Evolutionary conservation across 2,797 vertebrate genomes (phyloP).

Genomic region (Sebastes taczanowskii): DNA sequence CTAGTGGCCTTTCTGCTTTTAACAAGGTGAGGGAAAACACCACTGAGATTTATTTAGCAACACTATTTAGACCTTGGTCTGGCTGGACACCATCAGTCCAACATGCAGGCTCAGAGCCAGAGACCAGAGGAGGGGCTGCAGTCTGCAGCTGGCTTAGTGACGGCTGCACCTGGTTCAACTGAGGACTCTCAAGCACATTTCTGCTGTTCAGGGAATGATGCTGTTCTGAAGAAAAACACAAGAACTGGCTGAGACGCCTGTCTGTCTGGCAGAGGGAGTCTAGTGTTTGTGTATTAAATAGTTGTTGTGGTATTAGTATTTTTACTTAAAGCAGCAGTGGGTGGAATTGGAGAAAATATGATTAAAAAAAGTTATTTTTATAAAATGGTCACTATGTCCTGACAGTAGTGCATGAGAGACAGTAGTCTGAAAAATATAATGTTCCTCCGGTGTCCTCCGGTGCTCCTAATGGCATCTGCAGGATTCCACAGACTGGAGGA

Average conservation of each 20-base stretch:
- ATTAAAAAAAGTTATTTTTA: too few species aligned
- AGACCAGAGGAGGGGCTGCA: neutral
- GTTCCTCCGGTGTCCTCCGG: too few species aligned
- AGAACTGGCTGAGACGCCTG: neutral
- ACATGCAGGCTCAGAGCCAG: neutral
- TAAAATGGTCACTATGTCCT: too few species aligned
- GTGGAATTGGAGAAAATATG: too few species aligned
- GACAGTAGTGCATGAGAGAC: too few species aligned
- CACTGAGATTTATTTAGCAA: neutral
- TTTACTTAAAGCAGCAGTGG: too few species aligned
- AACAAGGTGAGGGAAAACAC: neutral
- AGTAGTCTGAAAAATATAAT: too few species aligned
- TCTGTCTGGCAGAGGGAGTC: constrained; percentile 22
- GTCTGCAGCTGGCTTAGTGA: neutral
- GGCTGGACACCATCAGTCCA: neutral
- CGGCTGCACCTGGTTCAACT: constrained; percentile 42
- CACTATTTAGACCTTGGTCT: neutral
- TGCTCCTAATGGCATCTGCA: too few species aligned
- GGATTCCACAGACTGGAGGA: rapidly evolving
- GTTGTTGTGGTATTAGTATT: neutral
- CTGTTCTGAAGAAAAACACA: constrained; percentile 5
- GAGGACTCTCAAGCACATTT: constrained; percentile 19
- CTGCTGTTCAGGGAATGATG: constrained; percentile 15
- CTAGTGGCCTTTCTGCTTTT: neutral
- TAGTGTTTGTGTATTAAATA: constrained; percentile 17